Conservation (phyloP, 35 echinoderm and acorn worm genomes). For the Nesometra sesokonis region DNA sequence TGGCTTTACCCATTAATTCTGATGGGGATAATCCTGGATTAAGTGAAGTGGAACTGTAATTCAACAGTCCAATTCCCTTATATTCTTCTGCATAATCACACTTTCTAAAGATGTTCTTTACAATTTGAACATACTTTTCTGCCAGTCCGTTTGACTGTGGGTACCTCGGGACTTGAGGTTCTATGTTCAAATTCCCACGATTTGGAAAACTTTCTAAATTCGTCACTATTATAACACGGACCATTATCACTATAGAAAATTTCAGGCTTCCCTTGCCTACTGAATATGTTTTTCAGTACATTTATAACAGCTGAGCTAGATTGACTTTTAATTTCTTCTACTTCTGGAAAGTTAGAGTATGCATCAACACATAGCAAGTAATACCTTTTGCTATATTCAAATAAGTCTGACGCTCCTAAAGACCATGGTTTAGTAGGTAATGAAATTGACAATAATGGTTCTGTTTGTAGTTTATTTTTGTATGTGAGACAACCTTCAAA, state of each 20-base stretch:
- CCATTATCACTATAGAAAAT: slow-evolving; percentile 21
- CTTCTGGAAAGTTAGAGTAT: too few relatives aligned
- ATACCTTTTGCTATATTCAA: too few relatives aligned
- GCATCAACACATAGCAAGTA: too few relatives aligned
- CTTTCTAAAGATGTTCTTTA: neutral
- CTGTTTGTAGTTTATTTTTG: too few relatives aligned
- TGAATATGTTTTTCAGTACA: slow-evolving; percentile 10
- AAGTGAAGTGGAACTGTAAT: neutral
- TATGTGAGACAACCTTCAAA: too few relatives aligned
- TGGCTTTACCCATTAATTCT: neutral
- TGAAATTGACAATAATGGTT: too few relatives aligned
- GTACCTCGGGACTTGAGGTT: slow-evolving; percentile 3
- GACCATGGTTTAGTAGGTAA: too few relatives aligned
- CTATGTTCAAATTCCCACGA: slow-evolving; percentile 28
- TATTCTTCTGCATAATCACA: neutral
- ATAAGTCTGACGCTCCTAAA: too few relatives aligned
- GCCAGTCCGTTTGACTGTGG: slow-evolving; percentile 17
- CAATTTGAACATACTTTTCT: neutral
- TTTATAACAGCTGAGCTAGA: too few relatives aligned
- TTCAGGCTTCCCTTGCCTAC: slow-evolving; percentile 20
- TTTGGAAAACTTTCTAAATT: slow-evolving; percentile 24
- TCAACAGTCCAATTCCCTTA: neutral
- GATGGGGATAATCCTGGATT: neutral
- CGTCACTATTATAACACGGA: slow-evolving; percentile 3
- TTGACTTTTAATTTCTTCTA: too few relatives aligned